These are phyloP conservation scores for Mythimna pallens DNA, from an alignment of 2,888 invertebrate species.

Conservation along the genomic window DNA sequence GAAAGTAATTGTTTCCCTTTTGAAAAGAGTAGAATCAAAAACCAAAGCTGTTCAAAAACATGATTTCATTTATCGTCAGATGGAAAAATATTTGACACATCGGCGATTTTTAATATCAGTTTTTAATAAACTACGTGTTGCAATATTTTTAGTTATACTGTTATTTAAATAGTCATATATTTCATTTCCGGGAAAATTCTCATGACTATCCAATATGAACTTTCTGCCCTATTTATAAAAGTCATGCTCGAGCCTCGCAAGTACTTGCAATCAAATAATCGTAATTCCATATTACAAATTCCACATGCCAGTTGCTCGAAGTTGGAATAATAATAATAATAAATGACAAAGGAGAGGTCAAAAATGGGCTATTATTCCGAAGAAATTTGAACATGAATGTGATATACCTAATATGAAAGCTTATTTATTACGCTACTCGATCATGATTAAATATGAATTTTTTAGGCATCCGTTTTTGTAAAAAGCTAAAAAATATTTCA, in stretches of 20 bases:
- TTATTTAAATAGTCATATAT: neutral
- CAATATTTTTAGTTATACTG: neutral
- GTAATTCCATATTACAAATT: neutral
- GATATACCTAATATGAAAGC: no score
- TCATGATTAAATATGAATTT: no score
- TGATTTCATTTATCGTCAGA: neutral
- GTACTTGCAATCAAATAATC: slow-evolving; percentile 3
- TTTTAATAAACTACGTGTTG: neutral
- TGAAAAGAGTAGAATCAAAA: no score
- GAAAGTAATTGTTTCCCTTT: no score
- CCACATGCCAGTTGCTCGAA: neutral
- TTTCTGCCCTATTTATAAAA: neutral
- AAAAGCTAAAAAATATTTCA: no score
- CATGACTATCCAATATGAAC: neutral
- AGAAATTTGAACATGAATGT: no score
- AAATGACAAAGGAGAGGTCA: no score
- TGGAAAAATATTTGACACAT: neutral
- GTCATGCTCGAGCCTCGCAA: neutral
- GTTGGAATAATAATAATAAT: no score
- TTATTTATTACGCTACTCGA: no score
- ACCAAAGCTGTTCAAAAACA: no score
- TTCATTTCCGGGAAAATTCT: neutral
- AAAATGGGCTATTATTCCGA: no score
- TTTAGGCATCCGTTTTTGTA: no score
- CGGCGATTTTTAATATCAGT: neutral